Evolutionary conservation across 2,888 invertebrate species (phyloP), one percentile per base, ranked within the genome.

Genomic region (Sturmia bella): DNA sequence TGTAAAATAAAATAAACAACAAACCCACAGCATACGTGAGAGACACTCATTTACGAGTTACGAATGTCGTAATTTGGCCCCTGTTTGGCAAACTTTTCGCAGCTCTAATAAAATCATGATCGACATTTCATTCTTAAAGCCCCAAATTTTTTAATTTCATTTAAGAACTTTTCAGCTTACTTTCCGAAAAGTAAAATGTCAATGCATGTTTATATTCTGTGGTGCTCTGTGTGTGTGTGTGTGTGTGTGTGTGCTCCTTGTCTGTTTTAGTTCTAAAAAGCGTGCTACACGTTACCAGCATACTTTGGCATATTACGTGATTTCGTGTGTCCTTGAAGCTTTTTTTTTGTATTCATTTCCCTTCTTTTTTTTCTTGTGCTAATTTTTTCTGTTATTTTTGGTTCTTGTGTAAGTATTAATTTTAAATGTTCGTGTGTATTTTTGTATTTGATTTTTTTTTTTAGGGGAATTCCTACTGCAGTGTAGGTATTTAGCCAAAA

Each of bases 281-380:
- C 77, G 79, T 75, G 68, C 75, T 73, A 76, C 76, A 83, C 80
- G 76, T 80, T 83, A 77, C 72, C 73, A 72, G 76, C 74, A 80
- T 76, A 83, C 79, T 79, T 76, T 81, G 68, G 77, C 79, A 73
- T 73, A 77, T 84, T 84, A 82, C 84, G 84, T 84, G 84, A 80
- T 80, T 79, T 82, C 32, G 66, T 75, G 79, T 84, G 84, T 80
- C 84, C 84, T 84, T 82, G 84, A 80, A 76, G 73, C 21, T 57
- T 69, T 50, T 73, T 48, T 56, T 59, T 12, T 19, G 15, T 57
- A 15, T 56, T 3, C 32, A 7, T 32, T 59, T 59, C 24, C 37
- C 24, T 68, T 56, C 19, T 32, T 32, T 32, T 3, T 7, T 32
- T 32, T 32, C 9, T 3, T 76, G 76, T 81, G 64, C 63, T 80